Conservation (phyloP, 2,113 vertebrate genomes). For the Archocentrus centrarchus region DNA sequence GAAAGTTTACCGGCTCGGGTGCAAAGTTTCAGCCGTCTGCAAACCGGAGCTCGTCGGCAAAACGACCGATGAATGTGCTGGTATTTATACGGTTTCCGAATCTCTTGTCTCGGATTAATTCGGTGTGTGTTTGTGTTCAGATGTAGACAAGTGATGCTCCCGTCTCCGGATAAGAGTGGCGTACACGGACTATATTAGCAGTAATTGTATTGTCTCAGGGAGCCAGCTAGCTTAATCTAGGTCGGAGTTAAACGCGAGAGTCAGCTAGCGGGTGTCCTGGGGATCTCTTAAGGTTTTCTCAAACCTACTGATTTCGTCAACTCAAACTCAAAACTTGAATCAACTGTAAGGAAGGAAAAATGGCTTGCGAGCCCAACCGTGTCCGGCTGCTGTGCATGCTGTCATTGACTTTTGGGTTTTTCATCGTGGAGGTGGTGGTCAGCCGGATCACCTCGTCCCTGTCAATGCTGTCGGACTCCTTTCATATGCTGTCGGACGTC, state of each 20-base stretch:
- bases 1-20: slow-evolving; percentile 96
- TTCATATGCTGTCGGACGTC: slow-evolving; percentile 98
- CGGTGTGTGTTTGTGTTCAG: background rate
- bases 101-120: background rate
- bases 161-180: background rate
- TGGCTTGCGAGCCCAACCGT: slow-evolving; percentile 86
- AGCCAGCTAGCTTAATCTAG: slow-evolving; percentile 53
- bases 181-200: slow-evolving; percentile 23
- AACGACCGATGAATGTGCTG: slow-evolving; percentile 42
- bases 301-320: background rate
- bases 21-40: slow-evolving; percentile 97
- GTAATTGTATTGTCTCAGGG: slow-evolving; percentile 59
- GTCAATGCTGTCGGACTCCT: slow-evolving; percentile 98
- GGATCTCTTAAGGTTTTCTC: background rate
- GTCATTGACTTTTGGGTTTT: slow-evolving; percentile 91
- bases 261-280: slow-evolving; percentile 31
- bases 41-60: slow-evolving; percentile 76
- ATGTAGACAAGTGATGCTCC: slow-evolving; percentile 12
- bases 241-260: slow-evolving; percentile 8
- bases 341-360: slow-evolving; percentile 45
- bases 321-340: slow-evolving; percentile 15
- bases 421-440: slow-evolving; percentile 96
- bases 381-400: slow-evolving; percentile 94
- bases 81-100: background rate
- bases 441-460: slow-evolving; percentile 92